Percentiles rank a stretch among this genome's conserved stretches.
Conservation (phyloP, 2,888 invertebrate species). For the Notodonta ziczac region DNA sequence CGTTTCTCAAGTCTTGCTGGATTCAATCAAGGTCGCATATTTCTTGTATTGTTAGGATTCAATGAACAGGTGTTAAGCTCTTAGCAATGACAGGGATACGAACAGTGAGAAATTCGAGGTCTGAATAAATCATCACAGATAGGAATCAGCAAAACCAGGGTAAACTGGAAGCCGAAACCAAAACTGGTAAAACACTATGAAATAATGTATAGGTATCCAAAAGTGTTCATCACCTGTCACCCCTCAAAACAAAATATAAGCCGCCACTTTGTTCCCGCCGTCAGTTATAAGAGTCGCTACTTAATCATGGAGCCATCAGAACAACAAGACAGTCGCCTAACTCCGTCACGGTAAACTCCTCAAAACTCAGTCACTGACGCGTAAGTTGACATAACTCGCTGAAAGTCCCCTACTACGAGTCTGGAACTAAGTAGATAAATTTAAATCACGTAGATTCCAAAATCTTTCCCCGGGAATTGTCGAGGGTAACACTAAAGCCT, state of each 20-base stretch:
- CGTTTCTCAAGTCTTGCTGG: neutral
- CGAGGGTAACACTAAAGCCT: too few species aligned
- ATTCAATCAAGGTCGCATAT: neutral
- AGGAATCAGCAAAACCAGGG: too few species aligned
- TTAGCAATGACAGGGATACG: too few species aligned
- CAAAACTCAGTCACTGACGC: constrained; percentile 51
- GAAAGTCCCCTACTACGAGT: constrained; percentile 26
- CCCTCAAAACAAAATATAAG: constrained; percentile 5
- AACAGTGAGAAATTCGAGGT: too few species aligned
- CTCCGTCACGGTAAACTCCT: constrained; percentile 43
- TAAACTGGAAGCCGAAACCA: too few species aligned
- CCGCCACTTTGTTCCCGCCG: constrained; percentile 13
- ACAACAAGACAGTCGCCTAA: constrained; percentile 34
- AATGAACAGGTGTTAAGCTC: too few species aligned
- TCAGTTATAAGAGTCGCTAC: constrained; percentile 22
- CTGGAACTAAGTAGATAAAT: neutral
- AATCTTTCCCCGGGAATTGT: too few species aligned
- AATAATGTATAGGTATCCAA: neutral
- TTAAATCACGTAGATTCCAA: too few species aligned
- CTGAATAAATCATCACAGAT: too few species aligned
- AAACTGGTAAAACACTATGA: too few species aligned
- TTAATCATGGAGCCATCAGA: constrained; percentile 38
- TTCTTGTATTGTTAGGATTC: neutral
- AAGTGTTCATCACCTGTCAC: neutral
- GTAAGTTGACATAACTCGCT: constrained; percentile 39